A percentile compares a stretch with the other conserved stretches of the same genome.
Evolutionary conservation across 2,888 invertebrate species (phyloP).

Genomic region (Dolichopus griseipennis): DNA sequence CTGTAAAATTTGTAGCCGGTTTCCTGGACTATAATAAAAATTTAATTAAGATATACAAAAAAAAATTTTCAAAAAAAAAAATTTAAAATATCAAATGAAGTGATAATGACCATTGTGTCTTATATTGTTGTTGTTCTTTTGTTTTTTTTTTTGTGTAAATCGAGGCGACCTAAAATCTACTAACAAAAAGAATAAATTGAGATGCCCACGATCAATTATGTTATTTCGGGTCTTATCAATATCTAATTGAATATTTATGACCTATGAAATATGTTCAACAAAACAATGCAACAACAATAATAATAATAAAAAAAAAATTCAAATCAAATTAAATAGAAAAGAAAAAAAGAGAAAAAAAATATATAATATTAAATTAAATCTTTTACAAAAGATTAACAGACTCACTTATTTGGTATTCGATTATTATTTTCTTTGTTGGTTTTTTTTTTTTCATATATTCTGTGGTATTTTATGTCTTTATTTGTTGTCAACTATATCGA

Average conservation of each 20-base stretch:
- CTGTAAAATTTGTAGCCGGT: no score
- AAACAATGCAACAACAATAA: neutral
- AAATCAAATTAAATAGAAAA: no score
- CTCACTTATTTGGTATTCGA: slow-evolving; percentile 4
- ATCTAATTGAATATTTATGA: slow-evolving; percentile 6
- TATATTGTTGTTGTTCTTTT: neutral
- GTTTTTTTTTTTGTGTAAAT: neutral
- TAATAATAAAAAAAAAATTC: no score
- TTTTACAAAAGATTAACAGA: neutral
- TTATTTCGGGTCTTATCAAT: slow-evolving; percentile 1
- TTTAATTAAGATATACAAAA: no score
- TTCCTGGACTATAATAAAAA: no score
- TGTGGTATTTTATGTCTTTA: no score
- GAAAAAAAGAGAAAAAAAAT: neutral
- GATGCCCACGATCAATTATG: slow-evolving; percentile 6
- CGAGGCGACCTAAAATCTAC: neutral
- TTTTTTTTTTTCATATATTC: no score
- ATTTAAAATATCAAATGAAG: neutral
- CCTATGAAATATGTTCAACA: slow-evolving; percentile 6
- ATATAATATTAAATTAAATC: neutral
- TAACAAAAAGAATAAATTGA: neutral
- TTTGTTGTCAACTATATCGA: neutral
- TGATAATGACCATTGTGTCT: neutral
- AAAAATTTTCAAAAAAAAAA: neutral
- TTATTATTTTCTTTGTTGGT: neutral